Evolutionary conservation across 2,797 vertebrate genomes (phyloP).

Genomic region (Coccyzus lansbergi): DNA sequence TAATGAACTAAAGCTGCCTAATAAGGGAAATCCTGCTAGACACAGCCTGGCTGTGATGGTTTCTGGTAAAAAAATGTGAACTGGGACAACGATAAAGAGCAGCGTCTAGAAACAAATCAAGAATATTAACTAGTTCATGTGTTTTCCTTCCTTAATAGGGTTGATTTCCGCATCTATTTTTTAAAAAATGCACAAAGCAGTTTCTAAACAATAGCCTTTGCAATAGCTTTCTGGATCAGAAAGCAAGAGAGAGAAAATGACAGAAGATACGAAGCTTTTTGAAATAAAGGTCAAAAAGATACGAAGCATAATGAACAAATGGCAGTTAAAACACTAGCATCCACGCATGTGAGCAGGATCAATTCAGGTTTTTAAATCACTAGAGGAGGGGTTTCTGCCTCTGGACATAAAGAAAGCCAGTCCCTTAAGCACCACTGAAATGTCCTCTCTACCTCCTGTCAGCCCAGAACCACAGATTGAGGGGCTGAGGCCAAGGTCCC

Average conservation of each 20-base stretch:
- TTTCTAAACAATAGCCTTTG: not conserved
- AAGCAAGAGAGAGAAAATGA: not conserved
- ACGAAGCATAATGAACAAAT: not conserved
- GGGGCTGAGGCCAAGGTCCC: not conserved
- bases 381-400: not conserved
- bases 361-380: fast-evolving
- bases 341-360: not conserved
- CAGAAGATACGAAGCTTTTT: not conserved
- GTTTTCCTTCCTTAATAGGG: not conserved
- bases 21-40: not conserved
- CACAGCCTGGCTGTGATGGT: not conserved
- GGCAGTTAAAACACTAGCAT: not conserved
- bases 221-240: not conserved
- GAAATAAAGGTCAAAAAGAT: not conserved
- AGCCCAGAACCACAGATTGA: not conserved
- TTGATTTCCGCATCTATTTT: not conserved
- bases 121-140: not conserved
- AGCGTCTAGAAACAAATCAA: not conserved
- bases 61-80: not conserved
- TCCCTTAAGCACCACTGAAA: not conserved
- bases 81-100: not conserved
- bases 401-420: not conserved
- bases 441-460: not conserved
- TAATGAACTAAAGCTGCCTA: not conserved
- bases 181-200: not conserved